phyloP scores from a whole-genome alignment of 2,113 vertebrate species.

The Gopherus evgoodei region DNA sequence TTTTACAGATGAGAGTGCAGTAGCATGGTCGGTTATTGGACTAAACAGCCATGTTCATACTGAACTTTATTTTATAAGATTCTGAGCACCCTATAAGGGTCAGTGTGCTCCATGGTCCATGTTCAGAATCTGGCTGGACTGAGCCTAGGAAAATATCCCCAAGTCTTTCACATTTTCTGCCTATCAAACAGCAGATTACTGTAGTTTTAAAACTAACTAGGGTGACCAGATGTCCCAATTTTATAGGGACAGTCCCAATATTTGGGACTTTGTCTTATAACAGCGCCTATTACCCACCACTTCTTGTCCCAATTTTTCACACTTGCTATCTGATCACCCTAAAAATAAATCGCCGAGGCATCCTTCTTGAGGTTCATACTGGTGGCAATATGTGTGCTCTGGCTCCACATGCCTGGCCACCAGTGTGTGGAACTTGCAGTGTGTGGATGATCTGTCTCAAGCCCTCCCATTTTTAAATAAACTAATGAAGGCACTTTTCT shows the following conservation, averaged over 20 bases:
- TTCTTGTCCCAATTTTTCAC: too few relatives aligned
- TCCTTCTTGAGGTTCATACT: neutral
- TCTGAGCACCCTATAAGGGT: neutral
- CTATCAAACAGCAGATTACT: neutral
- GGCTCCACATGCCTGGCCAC: neutral
- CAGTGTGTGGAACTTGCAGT: neutral
- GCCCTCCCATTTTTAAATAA: neutral
- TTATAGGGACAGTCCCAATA: too few relatives aligned
- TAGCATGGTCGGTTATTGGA: neutral
- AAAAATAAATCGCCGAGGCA: neutral
- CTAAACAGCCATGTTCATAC: fast-evolving
- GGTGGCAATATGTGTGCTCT: neutral
- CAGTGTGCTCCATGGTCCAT: neutral
- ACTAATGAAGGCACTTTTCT: neutral
- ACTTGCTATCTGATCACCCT: too few relatives aligned
- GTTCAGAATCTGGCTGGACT: neutral
- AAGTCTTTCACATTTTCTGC: neutral
- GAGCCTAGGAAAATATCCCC: neutral
- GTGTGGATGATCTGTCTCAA: neutral
- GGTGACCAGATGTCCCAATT: too few relatives aligned
- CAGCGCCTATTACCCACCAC: too few relatives aligned
- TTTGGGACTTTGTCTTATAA: too few relatives aligned
- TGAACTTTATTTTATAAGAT: neutral
- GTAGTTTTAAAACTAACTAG: neutral
- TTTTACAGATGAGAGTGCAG: neutral